Conservation (phyloP, 2,113 vertebrate genomes). For the Regulus satrapa region DNA sequence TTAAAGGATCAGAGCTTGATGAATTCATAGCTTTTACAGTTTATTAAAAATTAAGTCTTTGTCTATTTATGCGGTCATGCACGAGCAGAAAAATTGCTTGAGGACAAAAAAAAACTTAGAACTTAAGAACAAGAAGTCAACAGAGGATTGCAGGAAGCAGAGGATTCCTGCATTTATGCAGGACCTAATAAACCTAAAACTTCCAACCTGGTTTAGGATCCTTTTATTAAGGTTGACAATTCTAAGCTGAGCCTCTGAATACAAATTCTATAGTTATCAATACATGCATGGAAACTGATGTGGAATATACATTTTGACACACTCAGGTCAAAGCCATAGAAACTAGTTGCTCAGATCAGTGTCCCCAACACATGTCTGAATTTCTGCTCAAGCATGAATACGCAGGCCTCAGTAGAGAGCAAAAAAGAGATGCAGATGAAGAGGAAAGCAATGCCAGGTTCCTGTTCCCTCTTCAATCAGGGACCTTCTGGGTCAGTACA, state of each 20-base stretch:
- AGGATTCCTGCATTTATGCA: background rate
- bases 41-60: background rate
- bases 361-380: background rate
- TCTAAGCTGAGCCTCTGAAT: background rate
- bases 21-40: background rate
- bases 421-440: background rate
- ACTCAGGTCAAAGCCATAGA: background rate
- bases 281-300: background rate
- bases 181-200: background rate
- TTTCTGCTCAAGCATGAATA: background rate
- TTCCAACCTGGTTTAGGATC: background rate
- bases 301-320: background rate
- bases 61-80: background rate
- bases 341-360: background rate
- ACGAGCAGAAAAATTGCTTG: background rate
- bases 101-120: background rate
- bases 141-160: no score
- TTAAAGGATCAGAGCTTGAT: background rate
- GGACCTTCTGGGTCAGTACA: background rate
- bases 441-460: background rate
- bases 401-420: background rate
- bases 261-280: background rate
- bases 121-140: background rate
- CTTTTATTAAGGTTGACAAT: background rate
- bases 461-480: background rate